phyloP scores from a whole-genome alignment of 2,888 invertebrate genomes.

The Scaptomyza polygonia region DNA sequence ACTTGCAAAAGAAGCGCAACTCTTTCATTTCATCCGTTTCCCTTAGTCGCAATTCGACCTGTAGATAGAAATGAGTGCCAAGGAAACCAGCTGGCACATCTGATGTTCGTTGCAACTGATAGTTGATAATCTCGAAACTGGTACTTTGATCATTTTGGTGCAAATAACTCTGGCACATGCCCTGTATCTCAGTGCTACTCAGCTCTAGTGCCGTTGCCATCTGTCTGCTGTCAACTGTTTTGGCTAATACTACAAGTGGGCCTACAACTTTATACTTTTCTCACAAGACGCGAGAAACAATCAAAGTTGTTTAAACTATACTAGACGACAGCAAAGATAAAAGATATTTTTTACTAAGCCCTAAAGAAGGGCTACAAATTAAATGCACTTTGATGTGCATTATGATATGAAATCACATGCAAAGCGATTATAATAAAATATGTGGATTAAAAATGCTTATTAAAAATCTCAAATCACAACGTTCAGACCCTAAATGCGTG shows the following conservation, averaged over 20 bases:
- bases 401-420: neutral
- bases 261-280: constrained; percentile 42
- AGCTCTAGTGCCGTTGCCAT: constrained; percentile 67
- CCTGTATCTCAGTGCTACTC: constrained; percentile 61
- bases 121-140: constrained; percentile 68
- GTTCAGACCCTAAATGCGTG: neutral
- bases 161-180: constrained; percentile 68
- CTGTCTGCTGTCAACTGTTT: constrained; percentile 44
- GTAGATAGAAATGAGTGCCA: constrained; percentile 79
- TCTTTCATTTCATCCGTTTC: constrained; percentile 48
- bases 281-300: neutral
- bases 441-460: no score
- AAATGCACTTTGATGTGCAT: constrained; percentile 12
- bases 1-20: constrained; percentile 86
- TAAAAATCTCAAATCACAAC: no score
- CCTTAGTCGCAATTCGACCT: constrained; percentile 61
- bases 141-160: constrained; percentile 41
- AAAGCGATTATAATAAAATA: neutral
- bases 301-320: constrained; percentile 5
- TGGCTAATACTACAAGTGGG: neutral
- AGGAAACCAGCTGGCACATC: constrained; percentile 80
- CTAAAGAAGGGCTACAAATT: neutral
- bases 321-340: constrained; percentile 5
- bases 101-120: constrained; percentile 65
- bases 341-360: neutral